Percentiles rank a stretch among this genome's conserved stretches.
phyloP scores from a whole-genome alignment of 1,140 invertebrate genomes.

The Drosophila aff. region DNA sequence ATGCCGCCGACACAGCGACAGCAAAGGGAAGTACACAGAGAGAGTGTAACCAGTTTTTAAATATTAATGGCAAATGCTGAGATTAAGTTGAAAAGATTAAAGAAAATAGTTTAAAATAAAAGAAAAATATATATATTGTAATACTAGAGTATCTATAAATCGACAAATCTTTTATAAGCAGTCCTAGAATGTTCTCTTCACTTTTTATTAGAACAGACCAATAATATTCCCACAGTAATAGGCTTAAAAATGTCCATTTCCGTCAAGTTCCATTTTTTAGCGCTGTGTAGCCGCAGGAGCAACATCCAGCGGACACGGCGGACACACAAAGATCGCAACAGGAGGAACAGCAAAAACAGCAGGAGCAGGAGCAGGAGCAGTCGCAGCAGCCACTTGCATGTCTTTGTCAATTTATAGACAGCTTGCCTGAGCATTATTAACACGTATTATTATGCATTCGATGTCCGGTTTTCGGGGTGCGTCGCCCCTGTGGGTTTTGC shows the following conservation, averaged over 20 bases:
- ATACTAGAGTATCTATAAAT: background rate
- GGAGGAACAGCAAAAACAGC: slow-evolving; percentile 5
- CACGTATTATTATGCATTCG: slow-evolving; percentile 81
- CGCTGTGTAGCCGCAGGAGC: slow-evolving; percentile 11
- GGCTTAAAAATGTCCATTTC: too few species aligned
- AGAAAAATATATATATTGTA: too few species aligned
- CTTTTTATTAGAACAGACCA: too few species aligned
- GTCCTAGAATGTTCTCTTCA: too few species aligned
- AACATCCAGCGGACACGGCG: slow-evolving; percentile 33
- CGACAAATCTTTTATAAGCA: too few species aligned
- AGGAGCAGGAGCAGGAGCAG: slow-evolving; percentile 27
- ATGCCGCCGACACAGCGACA: slow-evolving; percentile 55
- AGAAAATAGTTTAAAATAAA: too few species aligned
- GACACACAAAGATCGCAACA: slow-evolving; percentile 21
- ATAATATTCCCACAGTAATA: too few species aligned
- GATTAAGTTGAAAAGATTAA: too few species aligned
- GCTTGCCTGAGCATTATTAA: slow-evolving; percentile 83
- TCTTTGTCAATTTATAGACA: slow-evolving; percentile 85
- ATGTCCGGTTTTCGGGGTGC: slow-evolving; percentile 47
- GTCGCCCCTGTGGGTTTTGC: slow-evolving; percentile 31
- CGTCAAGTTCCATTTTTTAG: background rate
- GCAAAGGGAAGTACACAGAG: slow-evolving; percentile 1
- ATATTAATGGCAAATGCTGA: too few species aligned
- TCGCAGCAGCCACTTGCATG: slow-evolving; percentile 68
- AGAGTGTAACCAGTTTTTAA: background rate